A percentile compares a stretch with the other conserved stretches of the same genome.
Evolutionary conservation across 2,888 invertebrate species (phyloP).

Genomic region (Apantesis nais): DNA sequence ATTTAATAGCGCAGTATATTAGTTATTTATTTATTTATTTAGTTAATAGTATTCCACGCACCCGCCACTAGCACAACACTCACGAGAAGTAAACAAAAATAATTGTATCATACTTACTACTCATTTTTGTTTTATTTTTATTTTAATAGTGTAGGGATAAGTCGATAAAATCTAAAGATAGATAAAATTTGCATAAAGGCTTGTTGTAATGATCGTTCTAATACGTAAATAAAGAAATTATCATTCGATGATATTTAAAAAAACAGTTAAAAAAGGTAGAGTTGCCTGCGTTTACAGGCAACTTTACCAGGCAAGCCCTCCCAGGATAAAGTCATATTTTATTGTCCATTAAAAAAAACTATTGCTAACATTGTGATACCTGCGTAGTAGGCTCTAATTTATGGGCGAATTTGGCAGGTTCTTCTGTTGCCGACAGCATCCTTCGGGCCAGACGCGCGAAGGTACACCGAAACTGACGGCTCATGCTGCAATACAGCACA

Average conservation of each 20-base stretch:
- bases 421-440: conserved; percentile 70
- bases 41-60: conserved; percentile 6
- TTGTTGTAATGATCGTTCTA: background rate
- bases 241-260: background rate
- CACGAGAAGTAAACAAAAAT: conserved; percentile 47
- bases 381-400: conserved; percentile 81
- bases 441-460: conserved; percentile 90
- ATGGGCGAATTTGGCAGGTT: conserved; percentile 71
- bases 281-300: no score
- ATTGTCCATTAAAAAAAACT: conserved; percentile 20
- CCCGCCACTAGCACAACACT: conserved; percentile 25
- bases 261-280: background rate
- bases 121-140: conserved; percentile 33
- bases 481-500: conserved; percentile 96
- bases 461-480: conserved; percentile 94
- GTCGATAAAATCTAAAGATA: background rate
- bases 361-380: conserved; percentile 62
- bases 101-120: conserved; percentile 34
- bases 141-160: conserved; percentile 6
- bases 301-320: no score
- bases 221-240: background rate
- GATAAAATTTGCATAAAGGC: background rate
- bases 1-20: background rate
- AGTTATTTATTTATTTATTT: background rate
- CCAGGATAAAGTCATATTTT: no score